Conservation (phyloP, 2,797 vertebrate genomes). For the Moxostoma hubbsi region DNA sequence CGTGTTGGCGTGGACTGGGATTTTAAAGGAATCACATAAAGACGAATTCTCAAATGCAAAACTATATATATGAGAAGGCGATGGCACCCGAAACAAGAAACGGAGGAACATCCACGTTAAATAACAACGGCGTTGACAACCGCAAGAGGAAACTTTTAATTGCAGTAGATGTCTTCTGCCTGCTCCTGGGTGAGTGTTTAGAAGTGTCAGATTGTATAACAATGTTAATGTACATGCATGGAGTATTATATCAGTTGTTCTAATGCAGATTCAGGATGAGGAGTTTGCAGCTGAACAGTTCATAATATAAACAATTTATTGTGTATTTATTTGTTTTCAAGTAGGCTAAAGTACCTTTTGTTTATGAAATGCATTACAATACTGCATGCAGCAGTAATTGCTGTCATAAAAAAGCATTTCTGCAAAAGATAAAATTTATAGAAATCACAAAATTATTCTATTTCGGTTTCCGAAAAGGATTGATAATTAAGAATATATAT, state of each 20-base stretch:
- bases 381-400: background rate
- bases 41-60: constrained; percentile 82
- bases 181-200: constrained; percentile 88
- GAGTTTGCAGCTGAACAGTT: background rate
- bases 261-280: background rate
- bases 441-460: too few species aligned
- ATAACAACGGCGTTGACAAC: constrained; percentile 85
- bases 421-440: too few species aligned
- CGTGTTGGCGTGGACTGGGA: constrained; percentile 65
- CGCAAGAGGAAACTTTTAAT: constrained; percentile 90
- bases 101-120: constrained; percentile 90
- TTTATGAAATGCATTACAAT: background rate
- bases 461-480: too few species aligned
- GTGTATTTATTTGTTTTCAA: background rate
- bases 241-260: background rate
- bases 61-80: constrained; percentile 97
- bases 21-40: constrained; percentile 51
- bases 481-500: too few species aligned
- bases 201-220: background rate
- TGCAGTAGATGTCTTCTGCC: constrained; percentile 92
- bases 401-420: too few species aligned
- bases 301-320: background rate
- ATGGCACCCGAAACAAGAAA: constrained; percentile 94
- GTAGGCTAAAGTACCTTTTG: background rate
- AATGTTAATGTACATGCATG: background rate